phyloP scores from a whole-genome alignment of 2,113 vertebrate genomes.

The Coreoperca whiteheadi region DNA sequence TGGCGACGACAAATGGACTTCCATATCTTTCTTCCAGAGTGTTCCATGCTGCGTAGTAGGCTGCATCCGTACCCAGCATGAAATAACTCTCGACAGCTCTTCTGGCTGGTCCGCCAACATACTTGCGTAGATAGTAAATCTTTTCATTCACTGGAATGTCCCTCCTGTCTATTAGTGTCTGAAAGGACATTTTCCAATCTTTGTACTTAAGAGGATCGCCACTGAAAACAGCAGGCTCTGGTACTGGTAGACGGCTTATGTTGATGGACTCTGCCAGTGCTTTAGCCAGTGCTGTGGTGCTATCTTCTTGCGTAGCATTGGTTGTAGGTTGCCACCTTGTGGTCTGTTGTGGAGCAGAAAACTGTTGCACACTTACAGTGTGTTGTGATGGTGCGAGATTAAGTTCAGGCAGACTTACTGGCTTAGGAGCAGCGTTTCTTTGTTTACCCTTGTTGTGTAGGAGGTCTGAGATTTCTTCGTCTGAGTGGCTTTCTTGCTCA shows the following conservation, averaged over 20 bases:
- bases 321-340: neutral
- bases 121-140: neutral
- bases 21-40: slow-evolving; percentile 14
- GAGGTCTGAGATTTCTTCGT: neutral
- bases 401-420: neutral
- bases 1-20: slow-evolving; percentile 2
- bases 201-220: no score
- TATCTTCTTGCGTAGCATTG: neutral
- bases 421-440: no score
- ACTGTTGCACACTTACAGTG: neutral
- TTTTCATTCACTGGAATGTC: neutral
- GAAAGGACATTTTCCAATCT: no score
- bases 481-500: neutral
- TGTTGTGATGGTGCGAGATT: neutral
- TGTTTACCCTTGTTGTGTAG: neutral
- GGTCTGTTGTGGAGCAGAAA: neutral
- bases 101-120: slow-evolving; percentile 13
- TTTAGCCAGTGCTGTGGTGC: neutral
- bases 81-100: slow-evolving; percentile 20
- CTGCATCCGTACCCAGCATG: slow-evolving; percentile 1
- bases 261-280: slow-evolving; percentile 15
- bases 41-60: neutral
- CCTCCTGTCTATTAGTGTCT: no score
- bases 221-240: neutral
- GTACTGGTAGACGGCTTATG: slow-evolving; percentile 12